Evolutionary conservation across 1,140 invertebrate species (phyloP), one percentile per base, ranked within the genome.

Genomic region (Lepidotrigona ventralis): DNA sequence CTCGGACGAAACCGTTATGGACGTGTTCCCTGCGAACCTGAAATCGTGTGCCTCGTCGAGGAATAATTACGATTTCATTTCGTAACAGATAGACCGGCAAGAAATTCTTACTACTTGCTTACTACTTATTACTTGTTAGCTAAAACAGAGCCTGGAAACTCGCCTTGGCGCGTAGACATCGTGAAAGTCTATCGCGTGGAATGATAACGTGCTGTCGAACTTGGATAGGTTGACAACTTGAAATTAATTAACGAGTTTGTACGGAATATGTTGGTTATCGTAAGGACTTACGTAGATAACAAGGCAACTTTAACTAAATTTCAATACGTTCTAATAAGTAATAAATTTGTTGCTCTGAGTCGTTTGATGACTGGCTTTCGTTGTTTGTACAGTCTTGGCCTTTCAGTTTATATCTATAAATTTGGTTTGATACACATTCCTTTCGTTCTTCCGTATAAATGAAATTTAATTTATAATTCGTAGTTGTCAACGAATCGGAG

Each of bases 31-130:
- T 46, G 29, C 5, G 26, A n/a, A 19, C 11, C n/a, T 46, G 39
- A 39, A 39, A 8, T 39, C 39, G 33, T 33, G 23, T 26, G 29
- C 19, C 4, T 17, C 15, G 21, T 2, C 15, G 29, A 4, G 46
- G 71, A 74, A 54, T 75, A 54, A 79, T 81, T 51, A 68, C 60
- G 29, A 73, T 60, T 60, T 73, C 73, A 21, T 76, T 66, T 72
- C 29, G 56, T 53, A 66, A 53, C 19, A n/a, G 63, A 60, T 86
- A 68, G 70, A 86, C 53, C 79, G 63, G 82, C 79, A 53, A n/a
- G 26, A 71, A 71, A 83, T 87, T 86, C 80, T 17, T 46, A 82
- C 51, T 23, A 2, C 4, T 56, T 56, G 5, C 54, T 19, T 54
- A 46, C n/a, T 60, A n/a, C n/a, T 26, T 64, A 15, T 64, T 64